phyloP scores from a whole-genome alignment of 2,797 vertebrate genomes.

The Myripristis murdjan region DNA sequence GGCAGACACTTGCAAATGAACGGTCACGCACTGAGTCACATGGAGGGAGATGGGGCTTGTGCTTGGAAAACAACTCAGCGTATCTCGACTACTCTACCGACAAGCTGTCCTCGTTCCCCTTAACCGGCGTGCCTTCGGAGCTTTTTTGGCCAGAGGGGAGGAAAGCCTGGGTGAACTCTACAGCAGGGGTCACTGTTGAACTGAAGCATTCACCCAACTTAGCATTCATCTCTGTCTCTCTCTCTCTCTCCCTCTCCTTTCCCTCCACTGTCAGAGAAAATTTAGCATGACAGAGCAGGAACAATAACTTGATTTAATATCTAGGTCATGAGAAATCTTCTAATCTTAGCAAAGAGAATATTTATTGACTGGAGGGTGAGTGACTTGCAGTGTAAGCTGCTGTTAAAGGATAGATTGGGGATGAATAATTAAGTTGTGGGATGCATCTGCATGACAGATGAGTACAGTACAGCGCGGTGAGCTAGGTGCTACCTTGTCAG shows the following conservation, averaged over 20 bases:
- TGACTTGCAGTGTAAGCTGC: slow-evolving; percentile 51
- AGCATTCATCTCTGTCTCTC: slow-evolving; percentile 12
- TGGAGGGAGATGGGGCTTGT: not conserved
- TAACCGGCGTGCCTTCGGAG: slow-evolving; percentile 9
- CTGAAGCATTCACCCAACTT: slow-evolving; percentile 41
- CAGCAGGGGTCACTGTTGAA: slow-evolving; percentile 85
- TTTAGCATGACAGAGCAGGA: slow-evolving; percentile 65
- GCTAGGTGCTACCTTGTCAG: slow-evolving; percentile 51
- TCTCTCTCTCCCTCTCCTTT: slow-evolving; percentile 6
- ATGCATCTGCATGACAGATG: slow-evolving; percentile 49
- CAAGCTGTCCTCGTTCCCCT: not conserved
- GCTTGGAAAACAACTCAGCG: not conserved
- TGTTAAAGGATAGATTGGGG: slow-evolving; percentile 57
- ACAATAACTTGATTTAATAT: slow-evolving; percentile 82
- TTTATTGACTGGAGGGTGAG: slow-evolving; percentile 73
- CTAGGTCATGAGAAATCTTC: slow-evolving; percentile 81
- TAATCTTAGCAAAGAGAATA: slow-evolving; percentile 82
- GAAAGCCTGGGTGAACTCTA: slow-evolving; percentile 26
- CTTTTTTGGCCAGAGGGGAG: slow-evolving; percentile 20
- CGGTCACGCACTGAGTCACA: not conserved
- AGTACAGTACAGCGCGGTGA: slow-evolving; percentile 28
- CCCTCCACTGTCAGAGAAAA: slow-evolving; percentile 49
- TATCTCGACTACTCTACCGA: not conserved
- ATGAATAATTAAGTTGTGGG: slow-evolving; percentile 73
- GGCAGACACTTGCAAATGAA: not conserved